Evolutionary conservation across 2,113 vertebrate species (phyloP).

Genomic region (Sylvietta virens): DNA sequence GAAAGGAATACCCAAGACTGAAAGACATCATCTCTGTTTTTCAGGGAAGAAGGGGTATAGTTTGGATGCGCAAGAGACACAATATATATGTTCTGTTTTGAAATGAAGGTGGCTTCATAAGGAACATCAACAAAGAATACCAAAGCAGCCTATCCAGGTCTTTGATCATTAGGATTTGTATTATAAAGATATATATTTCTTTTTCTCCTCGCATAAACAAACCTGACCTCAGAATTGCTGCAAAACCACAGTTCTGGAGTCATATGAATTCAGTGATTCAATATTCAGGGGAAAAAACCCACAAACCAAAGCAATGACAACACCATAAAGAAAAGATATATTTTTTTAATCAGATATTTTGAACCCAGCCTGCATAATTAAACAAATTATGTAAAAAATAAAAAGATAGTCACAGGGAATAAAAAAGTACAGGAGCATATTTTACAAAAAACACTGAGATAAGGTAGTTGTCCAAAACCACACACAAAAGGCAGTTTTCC

Average conservation of each 20-base stretch:
- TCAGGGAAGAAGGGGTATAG: neutral
- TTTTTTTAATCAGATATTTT: neutral
- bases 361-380: neutral
- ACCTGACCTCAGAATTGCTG: neutral
- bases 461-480: neutral
- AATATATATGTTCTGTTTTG: neutral
- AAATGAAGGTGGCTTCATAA: neutral
- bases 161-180: neutral
- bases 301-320: neutral
- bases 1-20: neutral
- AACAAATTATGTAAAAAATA: neutral
- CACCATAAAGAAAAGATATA: neutral
- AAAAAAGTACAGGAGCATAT: neutral
- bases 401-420: neutral
- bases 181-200: neutral
- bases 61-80: neutral
- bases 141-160: neutral
- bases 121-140: neutral
- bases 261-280: neutral
- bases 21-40: neutral
- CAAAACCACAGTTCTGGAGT: neutral
- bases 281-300: neutral
- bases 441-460: neutral
- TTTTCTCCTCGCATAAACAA: neutral
- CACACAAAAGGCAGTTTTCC: neutral